phyloP scores from a whole-genome alignment of 2,888 invertebrate genomes.

The Trachelus troglodyta region DNA sequence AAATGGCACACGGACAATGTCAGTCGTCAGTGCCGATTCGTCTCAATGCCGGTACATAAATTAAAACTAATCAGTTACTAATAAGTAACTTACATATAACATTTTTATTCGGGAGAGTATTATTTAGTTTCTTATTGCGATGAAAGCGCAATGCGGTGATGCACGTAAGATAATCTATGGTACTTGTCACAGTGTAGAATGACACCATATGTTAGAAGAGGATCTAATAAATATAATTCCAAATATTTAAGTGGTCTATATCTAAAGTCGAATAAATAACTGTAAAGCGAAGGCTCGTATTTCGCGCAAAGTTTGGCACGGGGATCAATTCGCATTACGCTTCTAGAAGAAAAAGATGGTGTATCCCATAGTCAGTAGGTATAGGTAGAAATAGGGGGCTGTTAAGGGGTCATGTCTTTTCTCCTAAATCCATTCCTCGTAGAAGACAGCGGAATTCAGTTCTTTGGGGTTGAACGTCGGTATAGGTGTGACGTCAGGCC shows the following conservation, averaged over 20 bases:
- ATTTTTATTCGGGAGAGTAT: too few relatives aligned
- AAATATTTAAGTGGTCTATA: not conserved
- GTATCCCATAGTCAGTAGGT: not conserved
- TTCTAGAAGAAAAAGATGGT: not conserved
- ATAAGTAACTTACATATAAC: too few relatives aligned
- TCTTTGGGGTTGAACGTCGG: slow-evolving; percentile 16
- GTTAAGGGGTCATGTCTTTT: slow-evolving; percentile 12
- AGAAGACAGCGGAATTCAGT: slow-evolving; percentile 1
- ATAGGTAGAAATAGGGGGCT: not conserved
- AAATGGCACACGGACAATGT: too few relatives aligned
- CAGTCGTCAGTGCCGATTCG: too few relatives aligned
- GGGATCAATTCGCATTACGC: slow-evolving; percentile 18
- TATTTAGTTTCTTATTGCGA: too few relatives aligned
- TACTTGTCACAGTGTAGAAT: not conserved
- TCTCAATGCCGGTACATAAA: too few relatives aligned
- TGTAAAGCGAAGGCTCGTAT: slow-evolving; percentile 21
- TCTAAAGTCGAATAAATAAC: slow-evolving; percentile 15
- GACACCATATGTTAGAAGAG: not conserved
- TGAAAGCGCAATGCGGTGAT: not conserved
- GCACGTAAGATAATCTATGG: not conserved
- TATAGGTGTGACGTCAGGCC: slow-evolving; percentile 23
- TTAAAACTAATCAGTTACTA: too few relatives aligned
- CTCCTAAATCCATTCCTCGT: slow-evolving; percentile 1
- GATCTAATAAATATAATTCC: not conserved
- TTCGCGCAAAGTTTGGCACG: slow-evolving; percentile 21